Conservation (phyloP, 2,888 invertebrate species). For the Stomorhina lunata region DNA sequence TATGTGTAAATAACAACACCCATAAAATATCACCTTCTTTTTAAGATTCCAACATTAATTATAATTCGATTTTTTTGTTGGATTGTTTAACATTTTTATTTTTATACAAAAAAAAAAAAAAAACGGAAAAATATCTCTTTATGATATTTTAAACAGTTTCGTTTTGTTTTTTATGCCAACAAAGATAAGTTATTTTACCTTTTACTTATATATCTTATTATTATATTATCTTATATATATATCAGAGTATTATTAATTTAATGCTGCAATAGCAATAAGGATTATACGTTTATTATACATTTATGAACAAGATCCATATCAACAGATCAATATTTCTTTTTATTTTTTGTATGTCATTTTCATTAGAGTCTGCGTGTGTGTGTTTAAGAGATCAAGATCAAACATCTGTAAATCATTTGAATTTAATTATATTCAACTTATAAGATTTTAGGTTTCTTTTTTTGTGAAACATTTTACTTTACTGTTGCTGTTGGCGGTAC, state of each 20-base stretch:
- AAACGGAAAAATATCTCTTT: slow-evolving; percentile 14
- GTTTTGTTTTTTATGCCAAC: slow-evolving; percentile 38
- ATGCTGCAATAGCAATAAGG: slow-evolving; percentile 56
- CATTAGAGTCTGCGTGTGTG: neutral
- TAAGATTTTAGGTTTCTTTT: slow-evolving; percentile 23
- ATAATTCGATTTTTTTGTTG: slow-evolving; percentile 60
- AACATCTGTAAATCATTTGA: slow-evolving; percentile 67
- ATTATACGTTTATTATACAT: slow-evolving; percentile 53
- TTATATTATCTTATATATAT: neutral
- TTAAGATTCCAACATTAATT: slow-evolving; percentile 58
- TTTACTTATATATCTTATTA: neutral
- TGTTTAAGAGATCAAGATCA: slow-evolving; percentile 20
- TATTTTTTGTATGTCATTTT: slow-evolving; percentile 2
- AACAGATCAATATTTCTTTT: slow-evolving; percentile 47
- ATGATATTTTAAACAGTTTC: slow-evolving; percentile 9
- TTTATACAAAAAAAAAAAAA: slow-evolving; percentile 2
- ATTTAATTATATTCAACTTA: slow-evolving; percentile 60
- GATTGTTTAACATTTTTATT: slow-evolving; percentile 16
- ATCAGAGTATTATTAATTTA: slow-evolving; percentile 9
- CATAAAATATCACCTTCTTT: slow-evolving; percentile 62
- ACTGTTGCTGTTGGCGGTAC: slow-evolving; percentile 55
- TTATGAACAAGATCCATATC: slow-evolving; percentile 65
- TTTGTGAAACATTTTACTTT: slow-evolving; percentile 22
- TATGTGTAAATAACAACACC: slow-evolving; percentile 46
- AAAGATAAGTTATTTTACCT: slow-evolving; percentile 45